Conservation (phyloP, 2,113 vertebrate genomes). For the Melanotaenia duboulayi region DNA sequence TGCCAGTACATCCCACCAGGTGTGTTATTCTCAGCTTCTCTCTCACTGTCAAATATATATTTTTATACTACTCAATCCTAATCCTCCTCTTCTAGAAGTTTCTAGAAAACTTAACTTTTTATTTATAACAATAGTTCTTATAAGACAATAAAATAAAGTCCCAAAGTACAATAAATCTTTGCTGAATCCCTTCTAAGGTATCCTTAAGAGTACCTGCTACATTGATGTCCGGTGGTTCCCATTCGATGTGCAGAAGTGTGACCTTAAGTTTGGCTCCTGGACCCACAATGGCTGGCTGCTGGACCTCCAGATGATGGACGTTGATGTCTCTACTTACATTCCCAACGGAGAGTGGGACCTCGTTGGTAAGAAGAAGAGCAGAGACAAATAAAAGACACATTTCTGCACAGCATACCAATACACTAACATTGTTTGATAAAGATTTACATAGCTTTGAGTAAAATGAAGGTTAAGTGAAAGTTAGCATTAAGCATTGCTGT, state of each 20-base stretch:
- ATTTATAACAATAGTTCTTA: not conserved
- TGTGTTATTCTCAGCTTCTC: conserved; percentile 43
- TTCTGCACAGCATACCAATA: not conserved
- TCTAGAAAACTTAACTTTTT: too few species aligned
- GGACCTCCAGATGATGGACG: conserved; percentile 91
- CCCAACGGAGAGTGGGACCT: conserved; percentile 94
- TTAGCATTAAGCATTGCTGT: not conserved
- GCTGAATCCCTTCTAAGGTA: conserved; percentile 66
- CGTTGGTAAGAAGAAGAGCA: conserved; percentile 85
- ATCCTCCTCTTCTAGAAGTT: not conserved
- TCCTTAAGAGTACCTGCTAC: conserved; percentile 89
- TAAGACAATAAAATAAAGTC: not conserved
- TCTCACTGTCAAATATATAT: not conserved
- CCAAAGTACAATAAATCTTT: not conserved
- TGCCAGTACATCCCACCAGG: conserved; percentile 94
- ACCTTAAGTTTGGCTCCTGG: conserved; percentile 94
- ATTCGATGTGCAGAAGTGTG: conserved; percentile 92
- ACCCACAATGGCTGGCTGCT: conserved; percentile 92
- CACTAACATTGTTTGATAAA: not conserved
- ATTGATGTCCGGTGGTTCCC: conserved; percentile 95
- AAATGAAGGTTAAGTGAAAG: not conserved
- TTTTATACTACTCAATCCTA: not conserved
- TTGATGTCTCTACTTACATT: conserved; percentile 90
- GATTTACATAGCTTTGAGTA: not conserved
- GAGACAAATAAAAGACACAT: not conserved